phyloP scores from a whole-genome alignment of 2,113 vertebrate species.

The Mastomys natalensis region DNA sequence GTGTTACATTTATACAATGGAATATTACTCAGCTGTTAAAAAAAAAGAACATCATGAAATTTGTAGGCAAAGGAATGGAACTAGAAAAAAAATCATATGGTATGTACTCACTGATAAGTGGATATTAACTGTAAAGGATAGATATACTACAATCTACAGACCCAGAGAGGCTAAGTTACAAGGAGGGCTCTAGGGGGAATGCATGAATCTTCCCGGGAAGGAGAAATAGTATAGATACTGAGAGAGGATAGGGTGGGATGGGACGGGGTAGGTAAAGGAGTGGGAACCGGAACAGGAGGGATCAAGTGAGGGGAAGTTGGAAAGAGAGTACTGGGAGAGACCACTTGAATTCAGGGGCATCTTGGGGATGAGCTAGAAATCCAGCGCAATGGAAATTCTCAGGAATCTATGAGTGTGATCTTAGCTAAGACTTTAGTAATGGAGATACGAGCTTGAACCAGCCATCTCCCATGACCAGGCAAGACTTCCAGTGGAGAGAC shows the following conservation, averaged over 20 bases:
- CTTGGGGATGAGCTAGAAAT: background rate
- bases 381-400: background rate
- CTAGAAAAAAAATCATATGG: background rate
- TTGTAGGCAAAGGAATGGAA: background rate
- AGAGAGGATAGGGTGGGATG: background rate
- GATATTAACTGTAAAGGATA: background rate
- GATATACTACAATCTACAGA: background rate
- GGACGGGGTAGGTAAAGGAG: background rate
- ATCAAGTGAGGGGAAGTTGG: background rate
- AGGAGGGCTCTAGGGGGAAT: background rate
- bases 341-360: background rate
- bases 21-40: background rate
- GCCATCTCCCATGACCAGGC: background rate
- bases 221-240: background rate
- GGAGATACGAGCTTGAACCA: background rate
- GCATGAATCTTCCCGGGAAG: background rate
- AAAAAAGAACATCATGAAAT: background rate
- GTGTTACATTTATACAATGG: background rate
- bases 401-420: background rate
- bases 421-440: background rate
- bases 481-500: background rate
- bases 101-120: background rate
- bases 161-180: background rate
- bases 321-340: background rate
- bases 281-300: background rate